A percentile compares a stretch with the other conserved stretches of the same genome.
These are phyloP conservation scores for Catonia carolina DNA, from an alignment of 2,888 invertebrate species.

Conservation along the genomic window DNA sequence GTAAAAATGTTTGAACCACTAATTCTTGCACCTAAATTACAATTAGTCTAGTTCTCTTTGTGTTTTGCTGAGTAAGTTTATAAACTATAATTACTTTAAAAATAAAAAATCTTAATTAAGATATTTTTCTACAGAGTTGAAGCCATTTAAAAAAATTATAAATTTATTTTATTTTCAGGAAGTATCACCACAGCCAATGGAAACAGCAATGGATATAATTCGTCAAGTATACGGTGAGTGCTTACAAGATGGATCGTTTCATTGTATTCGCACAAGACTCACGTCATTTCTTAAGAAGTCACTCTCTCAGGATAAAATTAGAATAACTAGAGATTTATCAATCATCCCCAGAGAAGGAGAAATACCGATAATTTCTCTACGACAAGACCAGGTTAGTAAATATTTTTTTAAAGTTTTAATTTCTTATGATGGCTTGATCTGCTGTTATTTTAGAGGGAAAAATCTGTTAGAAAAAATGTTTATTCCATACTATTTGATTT, in stretches of 20 bases:
- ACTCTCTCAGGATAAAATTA: constrained; percentile 51
- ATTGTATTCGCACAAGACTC: constrained; percentile 72
- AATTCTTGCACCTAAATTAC: no score
- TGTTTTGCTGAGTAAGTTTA: no score
- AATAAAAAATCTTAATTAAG: no score
- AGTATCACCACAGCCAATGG: not conserved
- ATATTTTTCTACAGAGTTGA: no score
- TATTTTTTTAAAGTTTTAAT: not conserved
- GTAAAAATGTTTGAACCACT: no score
- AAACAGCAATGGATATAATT: constrained; percentile 55
- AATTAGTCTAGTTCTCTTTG: no score
- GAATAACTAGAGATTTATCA: constrained; percentile 67
- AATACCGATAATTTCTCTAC: constrained; percentile 28
- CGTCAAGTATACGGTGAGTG: constrained; percentile 62
- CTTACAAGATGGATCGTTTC: constrained; percentile 58
- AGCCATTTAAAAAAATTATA: no score
- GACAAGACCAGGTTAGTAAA: constrained; percentile 1
- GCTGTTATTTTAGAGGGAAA: no score
- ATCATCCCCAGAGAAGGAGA: constrained; percentile 53
- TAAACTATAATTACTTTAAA: no score
- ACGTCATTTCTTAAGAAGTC: constrained; percentile 49
- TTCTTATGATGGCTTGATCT: no score
- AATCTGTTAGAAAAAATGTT: not conserved
- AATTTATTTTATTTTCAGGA: no score
- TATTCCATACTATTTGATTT: not conserved